Evolutionary conservation across 2,888 invertebrate genomes (phyloP), one percentile per base, ranked within the genome.

Genomic region (Germaria angustata): DNA sequence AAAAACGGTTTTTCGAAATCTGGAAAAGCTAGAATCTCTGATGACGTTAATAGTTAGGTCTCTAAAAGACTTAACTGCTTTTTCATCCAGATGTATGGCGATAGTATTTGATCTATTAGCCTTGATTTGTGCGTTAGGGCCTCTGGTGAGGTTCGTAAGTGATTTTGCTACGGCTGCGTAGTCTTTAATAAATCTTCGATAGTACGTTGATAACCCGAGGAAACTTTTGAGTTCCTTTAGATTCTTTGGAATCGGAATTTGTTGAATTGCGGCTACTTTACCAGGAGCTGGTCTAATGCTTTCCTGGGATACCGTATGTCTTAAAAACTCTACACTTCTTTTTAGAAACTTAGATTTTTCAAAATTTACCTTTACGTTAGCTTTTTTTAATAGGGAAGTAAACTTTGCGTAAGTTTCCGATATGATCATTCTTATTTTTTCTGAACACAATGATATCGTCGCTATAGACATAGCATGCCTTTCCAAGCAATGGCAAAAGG

Each of bases 301-400:
- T n/a, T 28, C 24, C 0, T 28, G 2, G 5, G 28, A 28, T 8
- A 53, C 53, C 7, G 15, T 28, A 53, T 53, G 28, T 11, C 68
- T 53, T 2, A 68, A 22, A 24, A 51, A 28, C n/a, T 68, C 68
- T 11, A 53, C 66, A 4, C 36, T 34, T 49, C 8, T 15, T 20
- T 79, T 63, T 24, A 82, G 63, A 39, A 79, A 82, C 4, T 80
- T n/a, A 9, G 71, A n/a, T n/a, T n/a, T n/a, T n/a, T n/a, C n/a
- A n/a, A n/a, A n/a, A n/a, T n/a, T n/a, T n/a, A n/a, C n/a, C 46
- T 61, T 83, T 83, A 84, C 55, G 39, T 78, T 79, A n/a, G 80
- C 71, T 5, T 68, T 68, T 39, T 39, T 44, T 7, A 83, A 22
- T 11, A 34, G 34, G 3, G 17, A n/a, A 2, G 17, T 68, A 61